These are phyloP conservation scores for Apostichopus californicus DNA, from an alignment of 35 echinoderm and acorn worm species.

Conservation along the genomic window DNA sequence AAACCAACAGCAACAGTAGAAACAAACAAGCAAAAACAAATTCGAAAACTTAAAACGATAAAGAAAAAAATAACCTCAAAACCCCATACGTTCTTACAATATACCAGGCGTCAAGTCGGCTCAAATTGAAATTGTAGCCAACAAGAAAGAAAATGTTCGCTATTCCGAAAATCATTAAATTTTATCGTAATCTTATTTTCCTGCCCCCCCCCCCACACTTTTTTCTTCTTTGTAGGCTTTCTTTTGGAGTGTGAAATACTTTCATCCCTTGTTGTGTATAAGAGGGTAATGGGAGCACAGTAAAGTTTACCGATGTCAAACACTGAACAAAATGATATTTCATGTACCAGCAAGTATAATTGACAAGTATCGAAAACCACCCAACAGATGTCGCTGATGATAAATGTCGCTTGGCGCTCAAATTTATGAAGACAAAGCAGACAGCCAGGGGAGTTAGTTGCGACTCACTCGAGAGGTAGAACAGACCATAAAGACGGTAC, in stretches of 20 bases:
- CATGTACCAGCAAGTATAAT: constrained; percentile 20
- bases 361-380: constrained; percentile 53
- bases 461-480: constrained; percentile 39
- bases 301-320: background rate
- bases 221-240: no score
- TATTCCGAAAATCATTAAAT: constrained; percentile 1
- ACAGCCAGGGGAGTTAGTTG: constrained; percentile 44
- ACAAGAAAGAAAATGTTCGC: background rate
- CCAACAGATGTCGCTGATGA: constrained; percentile 44
- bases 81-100: constrained; percentile 1
- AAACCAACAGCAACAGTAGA: no score
- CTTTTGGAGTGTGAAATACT: background rate
- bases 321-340: constrained; percentile 1
- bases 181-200: no score
- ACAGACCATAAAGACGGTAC: constrained; percentile 44
- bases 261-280: background rate
- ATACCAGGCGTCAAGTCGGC: background rate
- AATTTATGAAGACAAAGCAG: constrained; percentile 45
- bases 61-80: background rate
- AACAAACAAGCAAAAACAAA: background rate
- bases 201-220: no score
- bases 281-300: background rate
- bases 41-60: background rate
- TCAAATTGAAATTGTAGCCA: constrained; percentile 1
- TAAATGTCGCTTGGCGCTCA: constrained; percentile 25